Evolutionary conservation across 2,888 invertebrate species (phyloP), one percentile per base, ranked within the genome.

Genomic region (Dione juno): DNA sequence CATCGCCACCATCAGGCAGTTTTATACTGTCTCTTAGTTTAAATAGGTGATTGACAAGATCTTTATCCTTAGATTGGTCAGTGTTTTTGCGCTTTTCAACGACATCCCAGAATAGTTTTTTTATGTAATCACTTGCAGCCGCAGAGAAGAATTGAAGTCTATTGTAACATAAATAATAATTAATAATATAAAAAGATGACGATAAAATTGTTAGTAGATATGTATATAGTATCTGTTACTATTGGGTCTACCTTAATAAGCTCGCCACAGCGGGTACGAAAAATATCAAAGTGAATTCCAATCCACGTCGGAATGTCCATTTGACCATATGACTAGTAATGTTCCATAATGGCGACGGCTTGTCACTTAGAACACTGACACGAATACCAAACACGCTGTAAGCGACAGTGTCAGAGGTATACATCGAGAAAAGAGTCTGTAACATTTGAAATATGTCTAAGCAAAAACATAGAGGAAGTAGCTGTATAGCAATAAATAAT

Each of bases 361-460:
- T 76, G 45, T 85, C 84, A 45, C 83, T 87, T 3, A 90, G 79
- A 0, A 79, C 83, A 72, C 88, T 89, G 52, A 86, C 82, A 54
- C 86, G 80, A 16, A 90, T 78, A 0, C 90, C 90, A 28, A 90
- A 90, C 13, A 86, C 88, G 0, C 82, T 86, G 52, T 82, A 89
- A 0, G 85, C 89, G 3, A 90, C 87, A 0, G 89, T 90, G 70
- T 90, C 90, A 0, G 90, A 89, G 0, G 90, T 76, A 75, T 89
- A 90, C 89, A 90, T 89, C 0, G 88, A 86, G 76, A 89, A 89
- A 41, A 90, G 53, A 70, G 85, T 83, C 90, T 90, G 76, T n/a
- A 75, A 43, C 9, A 66, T 13, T 19, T 41, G 11, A 28, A 28
- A 5, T 28, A n/a, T n/a, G n/a, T n/a, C n/a, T n/a, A n/a, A n/a